Evolutionary conservation across 2,888 invertebrate species (phyloP), one percentile per base, ranked within the genome.

Genomic region (Geotrupes spiniger): DNA sequence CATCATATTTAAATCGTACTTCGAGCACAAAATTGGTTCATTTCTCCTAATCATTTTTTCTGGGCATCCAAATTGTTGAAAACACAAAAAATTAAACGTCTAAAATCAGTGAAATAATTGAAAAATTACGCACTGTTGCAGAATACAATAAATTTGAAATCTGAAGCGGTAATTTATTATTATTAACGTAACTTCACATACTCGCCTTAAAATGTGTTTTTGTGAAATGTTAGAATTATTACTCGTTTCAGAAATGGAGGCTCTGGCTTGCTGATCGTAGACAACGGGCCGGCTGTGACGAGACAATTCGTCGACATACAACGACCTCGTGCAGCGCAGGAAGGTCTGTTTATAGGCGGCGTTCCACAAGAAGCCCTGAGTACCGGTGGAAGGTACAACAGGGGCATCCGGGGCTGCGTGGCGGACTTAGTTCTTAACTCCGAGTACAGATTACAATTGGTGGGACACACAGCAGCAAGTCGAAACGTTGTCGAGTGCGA

Each of bases 221-320:
- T n/a, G n/a, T n/a, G n/a, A n/a, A n/a, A n/a, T n/a, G n/a, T n/a
- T n/a, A n/a, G n/a, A n/a, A n/a, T n/a, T n/a, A n/a, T 46, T 33
- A 25, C 10, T 27, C 28, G 11, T 69, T 74, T 17, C 70, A 93
- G 93, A 69, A 89, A 89, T 68, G 84, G 88, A 59, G 90, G 89
- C 73, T 87, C 89, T 58, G 92, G 92, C 5, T 85, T 88, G 16
- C 74, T 96, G 42, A 86, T 90, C 62, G 89, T 96, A n/a, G 95
- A 96, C 73, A 89, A 89, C 36, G 83, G 89, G 42, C 87, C 88
- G 42, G 85, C 89, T 3, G 80, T 87, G 16, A 87, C 89, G 1
- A 85, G 86, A 39, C 84, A 87, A 59, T 88, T 93, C 8, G 92
- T 92, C 0, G 94, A 94, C 40, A 85, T 85, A 65, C 80, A 92